Evolutionary conservation across 2,797 vertebrate genomes (phyloP), one percentile per base, ranked within the genome.

Genomic region (Eutrigla gurnardus): DNA sequence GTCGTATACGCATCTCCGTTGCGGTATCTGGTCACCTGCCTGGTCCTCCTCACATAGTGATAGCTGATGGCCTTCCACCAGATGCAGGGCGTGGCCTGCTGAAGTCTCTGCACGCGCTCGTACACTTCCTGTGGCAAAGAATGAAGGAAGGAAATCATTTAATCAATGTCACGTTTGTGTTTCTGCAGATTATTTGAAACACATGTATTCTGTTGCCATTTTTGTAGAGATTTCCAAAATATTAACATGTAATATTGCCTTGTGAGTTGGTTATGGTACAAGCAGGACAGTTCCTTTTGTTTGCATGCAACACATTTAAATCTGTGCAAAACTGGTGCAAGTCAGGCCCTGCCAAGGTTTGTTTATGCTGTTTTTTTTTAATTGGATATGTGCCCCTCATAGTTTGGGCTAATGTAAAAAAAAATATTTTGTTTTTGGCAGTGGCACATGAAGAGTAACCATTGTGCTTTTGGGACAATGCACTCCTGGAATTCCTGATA

Each of bases 11-110:
- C 96, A 0, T 97, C 96, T 7, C 96, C 96, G 11, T 97, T 97
- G 76, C 96, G 96, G 83, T 97, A 97, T 73, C 96, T 93, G 0
- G 96, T 97, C 87, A 97, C 95, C 90, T 97, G 96, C 57, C 96
- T 94, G 1, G 96, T 97, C 72, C 96, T 94, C 12, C 96, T 94
- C 64, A 97, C 95, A 2, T 97, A 97, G 88, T 98, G 97, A 78
- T 98, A 98, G 91, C 97, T 97, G 85, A 98, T 97, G 88, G 97
- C 97, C 90, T 98, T 97, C 97, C 97, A 98, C 97, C 97, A 98
- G 86, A 98, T 97, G 77, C 97, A 97, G 0, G 97, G 96, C 0
- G 96, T 97, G 58, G 96, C 96, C 92, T 94, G 96, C 88, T 97
- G 97, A 55, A 97, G 95, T 49, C 96, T 94, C 81, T 93, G 95